These are phyloP conservation scores for Alfaro cultratus DNA, from an alignment of 2,797 vertebrate genomes.

Conservation along the genomic window DNA sequence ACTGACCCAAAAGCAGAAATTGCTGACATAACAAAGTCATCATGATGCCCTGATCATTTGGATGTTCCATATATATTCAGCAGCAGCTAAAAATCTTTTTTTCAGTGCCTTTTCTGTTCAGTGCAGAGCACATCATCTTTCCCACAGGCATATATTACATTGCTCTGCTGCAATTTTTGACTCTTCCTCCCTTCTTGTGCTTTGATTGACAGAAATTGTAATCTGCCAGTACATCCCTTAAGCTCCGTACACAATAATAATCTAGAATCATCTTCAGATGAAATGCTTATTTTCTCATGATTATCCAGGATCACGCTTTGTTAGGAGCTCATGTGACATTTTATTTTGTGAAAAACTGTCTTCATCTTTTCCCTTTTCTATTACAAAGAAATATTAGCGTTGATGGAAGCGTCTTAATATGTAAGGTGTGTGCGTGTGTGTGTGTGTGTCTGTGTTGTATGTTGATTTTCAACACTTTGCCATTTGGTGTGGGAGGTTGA, in stretches of 20 bases:
- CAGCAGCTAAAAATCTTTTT: neutral
- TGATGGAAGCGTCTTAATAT: conserved; percentile 30
- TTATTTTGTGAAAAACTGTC: neutral
- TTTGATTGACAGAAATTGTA: conserved; percentile 52
- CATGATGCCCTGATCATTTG: neutral
- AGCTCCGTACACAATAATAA: conserved; percentile 38
- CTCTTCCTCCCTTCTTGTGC: conserved; percentile 21
- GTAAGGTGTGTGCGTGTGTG: conserved; percentile 1
- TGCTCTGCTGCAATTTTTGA: conserved; percentile 13
- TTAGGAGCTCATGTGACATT: neutral
- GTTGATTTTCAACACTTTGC: conserved; percentile 33
- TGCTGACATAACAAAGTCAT: neutral
- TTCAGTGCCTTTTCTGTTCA: neutral
- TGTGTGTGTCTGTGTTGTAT: neutral
- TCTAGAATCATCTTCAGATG: conserved; percentile 20
- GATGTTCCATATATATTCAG: neutral
- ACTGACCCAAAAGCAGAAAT: conserved; percentile 2
- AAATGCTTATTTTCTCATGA: conserved; percentile 10
- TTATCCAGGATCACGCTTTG: neutral
- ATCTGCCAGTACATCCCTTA: conserved; percentile 34
- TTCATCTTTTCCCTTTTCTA: conserved; percentile 5
- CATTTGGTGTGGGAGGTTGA: conserved; percentile 43
- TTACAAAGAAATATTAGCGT: conserved; percentile 11
- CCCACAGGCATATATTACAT: conserved; percentile 37
- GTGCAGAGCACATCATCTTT: conserved; percentile 8